A percentile compares a stretch with the other conserved stretches of the same genome.
phyloP scores from a whole-genome alignment of 2,888 invertebrate genomes.

The Acleris emargana region DNA sequence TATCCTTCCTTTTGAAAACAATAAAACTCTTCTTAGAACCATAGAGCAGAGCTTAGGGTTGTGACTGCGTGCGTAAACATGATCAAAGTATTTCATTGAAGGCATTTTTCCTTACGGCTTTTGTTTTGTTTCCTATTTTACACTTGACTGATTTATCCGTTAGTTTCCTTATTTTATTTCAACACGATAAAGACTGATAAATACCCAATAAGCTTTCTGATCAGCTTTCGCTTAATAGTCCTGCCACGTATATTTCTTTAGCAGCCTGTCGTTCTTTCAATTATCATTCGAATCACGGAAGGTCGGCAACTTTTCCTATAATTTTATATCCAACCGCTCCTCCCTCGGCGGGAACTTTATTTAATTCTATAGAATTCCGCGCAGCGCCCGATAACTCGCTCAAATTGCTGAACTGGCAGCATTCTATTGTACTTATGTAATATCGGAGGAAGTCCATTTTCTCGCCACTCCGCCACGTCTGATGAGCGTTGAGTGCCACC shows the following conservation, averaged over 20 bases:
- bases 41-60: conserved; percentile 3
- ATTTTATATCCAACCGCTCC: conserved; percentile 49
- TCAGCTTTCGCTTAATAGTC: conserved; percentile 10
- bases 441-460: conserved; percentile 68
- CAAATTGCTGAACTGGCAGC: conserved; percentile 60
- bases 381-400: conserved; percentile 56
- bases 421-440: conserved; percentile 58
- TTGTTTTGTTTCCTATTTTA: conserved; percentile 15
- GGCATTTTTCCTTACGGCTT: conserved; percentile 15
- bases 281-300: conserved; percentile 46
- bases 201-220: conserved; percentile 5
- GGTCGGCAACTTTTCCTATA: conserved; percentile 47
- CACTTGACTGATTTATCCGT: neutral
- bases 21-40: conserved; percentile 24
- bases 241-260: conserved; percentile 32
- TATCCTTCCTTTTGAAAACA: conserved; percentile 48
- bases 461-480: conserved; percentile 51
- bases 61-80: conserved; percentile 6
- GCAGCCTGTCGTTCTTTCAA: conserved; percentile 37
- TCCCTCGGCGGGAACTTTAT: conserved; percentile 51
- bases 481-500: conserved; percentile 45
- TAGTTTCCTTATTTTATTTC: neutral
- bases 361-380: conserved; percentile 60
- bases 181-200: neutral
- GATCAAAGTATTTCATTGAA: conserved; percentile 23